These are phyloP conservation scores for Hoplias malabaricus DNA, from an alignment of 2,113 vertebrate species.

Conservation along the genomic window DNA sequence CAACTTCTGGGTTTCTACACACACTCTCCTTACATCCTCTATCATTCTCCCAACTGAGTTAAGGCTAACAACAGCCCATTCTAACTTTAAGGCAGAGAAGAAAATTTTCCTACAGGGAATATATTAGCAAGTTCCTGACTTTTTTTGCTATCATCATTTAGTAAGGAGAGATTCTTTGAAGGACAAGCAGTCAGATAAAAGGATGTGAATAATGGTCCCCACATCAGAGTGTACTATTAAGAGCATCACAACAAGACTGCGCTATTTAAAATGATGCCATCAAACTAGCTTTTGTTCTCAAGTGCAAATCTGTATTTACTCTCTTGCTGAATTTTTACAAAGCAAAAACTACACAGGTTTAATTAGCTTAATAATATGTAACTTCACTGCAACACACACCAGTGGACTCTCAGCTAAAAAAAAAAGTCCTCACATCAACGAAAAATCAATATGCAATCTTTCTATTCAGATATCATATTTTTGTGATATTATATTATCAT, in stretches of 20 bases:
- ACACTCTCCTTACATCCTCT: constrained; percentile 51
- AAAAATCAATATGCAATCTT: too few species aligned
- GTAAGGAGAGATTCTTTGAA: constrained; percentile 12
- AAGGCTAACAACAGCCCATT: constrained; percentile 60
- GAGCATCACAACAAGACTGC: neutral
- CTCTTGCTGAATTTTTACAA: neutral
- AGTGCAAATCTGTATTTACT: neutral
- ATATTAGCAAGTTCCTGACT: constrained; percentile 46
- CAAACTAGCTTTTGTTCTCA: neutral
- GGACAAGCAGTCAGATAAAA: neutral
- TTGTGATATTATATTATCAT: too few species aligned
- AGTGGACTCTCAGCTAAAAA: neutral
- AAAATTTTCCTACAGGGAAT: constrained; percentile 42
- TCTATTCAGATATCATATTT: too few species aligned
- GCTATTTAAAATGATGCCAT: constrained; percentile 3
- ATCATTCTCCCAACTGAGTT: constrained; percentile 51
- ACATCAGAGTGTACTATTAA: constrained; percentile 8
- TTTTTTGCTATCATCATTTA: constrained; percentile 52
- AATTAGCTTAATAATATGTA: neutral
- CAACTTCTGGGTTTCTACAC: constrained; percentile 53
- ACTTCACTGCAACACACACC: neutral
- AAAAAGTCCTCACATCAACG: too few species aligned
- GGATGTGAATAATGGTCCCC: neutral
- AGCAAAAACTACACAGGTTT: neutral
- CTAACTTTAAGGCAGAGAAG: constrained; percentile 51